phyloP scores from a whole-genome alignment of 1,140 invertebrate genomes.

The Palaemon carinicauda region DNA sequence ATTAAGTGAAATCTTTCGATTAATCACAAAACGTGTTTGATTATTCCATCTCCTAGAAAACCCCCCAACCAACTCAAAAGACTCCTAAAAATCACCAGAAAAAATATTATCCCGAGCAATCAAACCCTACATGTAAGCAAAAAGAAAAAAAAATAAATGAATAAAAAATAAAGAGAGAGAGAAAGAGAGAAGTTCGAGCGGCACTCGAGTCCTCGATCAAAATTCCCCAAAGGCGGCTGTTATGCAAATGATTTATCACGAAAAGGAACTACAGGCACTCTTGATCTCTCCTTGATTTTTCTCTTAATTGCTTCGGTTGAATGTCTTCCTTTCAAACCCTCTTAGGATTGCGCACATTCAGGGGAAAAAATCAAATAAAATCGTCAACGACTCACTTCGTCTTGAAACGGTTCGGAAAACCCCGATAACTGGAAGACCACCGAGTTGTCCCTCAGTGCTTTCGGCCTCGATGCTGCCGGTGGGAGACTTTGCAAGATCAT shows the following conservation, averaged over 20 bases:
- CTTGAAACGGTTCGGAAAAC: too few species aligned
- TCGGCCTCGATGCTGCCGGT: too few species aligned
- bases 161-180: background rate
- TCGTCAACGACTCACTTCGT: constrained; percentile 20
- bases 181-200: background rate
- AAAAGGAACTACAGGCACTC: constrained; percentile 30
- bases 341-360: background rate
- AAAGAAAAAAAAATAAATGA: background rate
- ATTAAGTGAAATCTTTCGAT: background rate
- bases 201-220: constrained; percentile 7
- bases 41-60: background rate
- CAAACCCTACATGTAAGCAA: constrained; percentile 13
- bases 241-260: constrained; percentile 55
- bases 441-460: too few species aligned
- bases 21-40: background rate
- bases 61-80: background rate
- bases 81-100: constrained; percentile 16
- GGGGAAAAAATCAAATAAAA: constrained; percentile 1
- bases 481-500: too few species aligned
- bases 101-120: constrained; percentile 32
- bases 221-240: constrained; percentile 11
- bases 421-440: too few species aligned
- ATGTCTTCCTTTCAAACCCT: constrained; percentile 38
- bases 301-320: constrained; percentile 52
- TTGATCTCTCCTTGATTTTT: constrained; percentile 49